A percentile compares a stretch with the other conserved stretches of the same genome.
These are phyloP conservation scores for Erythrolamprus reginae DNA, from an alignment of 2,113 vertebrate genomes.

Conservation along the genomic window DNA sequence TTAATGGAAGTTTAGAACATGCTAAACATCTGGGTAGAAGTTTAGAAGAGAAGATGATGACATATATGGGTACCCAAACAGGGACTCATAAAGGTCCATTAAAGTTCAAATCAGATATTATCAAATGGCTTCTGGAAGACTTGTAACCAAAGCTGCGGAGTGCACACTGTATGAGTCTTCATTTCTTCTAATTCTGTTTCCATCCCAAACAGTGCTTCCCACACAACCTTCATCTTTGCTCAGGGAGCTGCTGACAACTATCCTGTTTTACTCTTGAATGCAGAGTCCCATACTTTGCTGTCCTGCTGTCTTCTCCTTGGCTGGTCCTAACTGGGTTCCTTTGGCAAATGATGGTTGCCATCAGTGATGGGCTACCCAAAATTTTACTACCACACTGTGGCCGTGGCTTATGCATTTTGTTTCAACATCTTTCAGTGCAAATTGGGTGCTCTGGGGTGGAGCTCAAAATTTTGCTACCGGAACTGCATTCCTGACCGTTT, in stretches of 20 bases:
- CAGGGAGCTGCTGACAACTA: neutral
- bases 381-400: no score
- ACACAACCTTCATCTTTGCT: neutral
- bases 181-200: neutral
- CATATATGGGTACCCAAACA: no score
- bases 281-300: neutral
- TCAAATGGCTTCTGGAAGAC: neutral
- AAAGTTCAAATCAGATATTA: neutral
- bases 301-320: neutral
- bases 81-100: no score
- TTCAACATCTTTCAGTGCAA: no score
- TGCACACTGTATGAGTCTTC: neutral
- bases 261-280: neutral
- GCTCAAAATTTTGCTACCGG: no score
- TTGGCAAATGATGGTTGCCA: neutral
- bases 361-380: no score
- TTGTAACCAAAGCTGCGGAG: neutral
- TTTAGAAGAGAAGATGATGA: neutral
- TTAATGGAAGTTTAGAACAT: neutral
- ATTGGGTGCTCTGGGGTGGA: no score
- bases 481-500: no score
- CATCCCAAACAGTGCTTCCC: neutral
- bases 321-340: neutral
- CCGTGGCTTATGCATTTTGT: no score
- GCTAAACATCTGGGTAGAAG: neutral